Percentiles rank a stretch among this genome's conserved stretches.
Conservation (phyloP, 2,888 invertebrate species). For the Helicoverpa assulta region DNA sequence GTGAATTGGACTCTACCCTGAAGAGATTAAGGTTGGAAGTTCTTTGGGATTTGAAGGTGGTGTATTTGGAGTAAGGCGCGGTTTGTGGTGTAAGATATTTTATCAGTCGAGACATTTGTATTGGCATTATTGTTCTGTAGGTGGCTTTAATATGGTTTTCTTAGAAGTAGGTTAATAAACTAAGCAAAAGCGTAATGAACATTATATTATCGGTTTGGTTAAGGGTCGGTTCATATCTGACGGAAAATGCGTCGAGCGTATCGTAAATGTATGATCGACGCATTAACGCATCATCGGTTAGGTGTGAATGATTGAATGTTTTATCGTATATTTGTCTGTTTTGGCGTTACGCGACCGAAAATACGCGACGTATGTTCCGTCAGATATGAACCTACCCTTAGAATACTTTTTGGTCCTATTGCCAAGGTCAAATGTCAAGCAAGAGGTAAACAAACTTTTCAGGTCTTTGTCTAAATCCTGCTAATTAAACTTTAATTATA, state of each 20-base stretch:
- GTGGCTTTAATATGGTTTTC: neutral
- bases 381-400: no score
- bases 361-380: no score
- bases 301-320: no score
- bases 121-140: conserved; percentile 7
- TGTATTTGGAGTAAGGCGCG: conserved; percentile 1
- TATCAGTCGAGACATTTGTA: neutral
- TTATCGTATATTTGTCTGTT: no score
- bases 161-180: neutral
- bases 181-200: no score
- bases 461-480: neutral
- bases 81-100: neutral
- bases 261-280: no score
- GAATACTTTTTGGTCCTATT: neutral
- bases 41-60: neutral
- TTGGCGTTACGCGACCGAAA: no score
- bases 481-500: neutral
- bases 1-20: conserved; percentile 9
- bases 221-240: no score
- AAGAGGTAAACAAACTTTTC: neutral
- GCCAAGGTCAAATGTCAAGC: neutral
- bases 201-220: no score
- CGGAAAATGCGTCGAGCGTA: no score
- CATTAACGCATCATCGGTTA: no score
- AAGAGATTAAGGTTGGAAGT: neutral